A percentile compares a stretch with the other conserved stretches of the same genome.
phyloP scores from a whole-genome alignment of 2,888 invertebrate genomes.

The Meiosimyza platycephala region DNA sequence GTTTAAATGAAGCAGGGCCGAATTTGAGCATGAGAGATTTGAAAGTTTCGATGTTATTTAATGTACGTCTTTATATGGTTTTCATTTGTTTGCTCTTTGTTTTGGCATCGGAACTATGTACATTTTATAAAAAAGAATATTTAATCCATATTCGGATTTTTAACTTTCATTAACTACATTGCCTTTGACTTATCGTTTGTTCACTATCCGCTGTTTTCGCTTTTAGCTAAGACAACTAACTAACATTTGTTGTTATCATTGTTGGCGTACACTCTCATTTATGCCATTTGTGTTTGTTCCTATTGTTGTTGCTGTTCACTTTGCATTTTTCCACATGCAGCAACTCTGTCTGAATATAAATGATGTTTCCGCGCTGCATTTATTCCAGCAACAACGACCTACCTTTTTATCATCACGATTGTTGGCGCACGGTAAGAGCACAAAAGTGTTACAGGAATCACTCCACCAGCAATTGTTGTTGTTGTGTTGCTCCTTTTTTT shows the following conservation, averaged over 20 bases:
- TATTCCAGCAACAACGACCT: no score
- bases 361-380: conserved; percentile 8
- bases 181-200: not conserved
- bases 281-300: conserved; percentile 1
- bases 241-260: conserved; percentile 5
- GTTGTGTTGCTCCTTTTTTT: not conserved
- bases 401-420: no score
- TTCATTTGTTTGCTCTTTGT: conserved; percentile 1
- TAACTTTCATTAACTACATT: not conserved
- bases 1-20: not conserved
- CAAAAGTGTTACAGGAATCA: not conserved
- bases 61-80: not conserved
- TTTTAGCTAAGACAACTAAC: not conserved
- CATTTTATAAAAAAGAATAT: no score
- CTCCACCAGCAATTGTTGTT: not conserved
- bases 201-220: not conserved
- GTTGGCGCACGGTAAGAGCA: not conserved
- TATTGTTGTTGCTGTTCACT: conserved; percentile 6
- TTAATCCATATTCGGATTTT: not conserved
- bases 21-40: not conserved
- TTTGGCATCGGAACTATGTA: not conserved
- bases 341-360: conserved; percentile 25
- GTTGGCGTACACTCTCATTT: conserved; percentile 14
- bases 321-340: not conserved
- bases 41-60: conserved; percentile 12